These are phyloP conservation scores for Drosophila elegans DNA, from an alignment of 1,140 invertebrate genomes.

Conservation along the genomic window DNA sequence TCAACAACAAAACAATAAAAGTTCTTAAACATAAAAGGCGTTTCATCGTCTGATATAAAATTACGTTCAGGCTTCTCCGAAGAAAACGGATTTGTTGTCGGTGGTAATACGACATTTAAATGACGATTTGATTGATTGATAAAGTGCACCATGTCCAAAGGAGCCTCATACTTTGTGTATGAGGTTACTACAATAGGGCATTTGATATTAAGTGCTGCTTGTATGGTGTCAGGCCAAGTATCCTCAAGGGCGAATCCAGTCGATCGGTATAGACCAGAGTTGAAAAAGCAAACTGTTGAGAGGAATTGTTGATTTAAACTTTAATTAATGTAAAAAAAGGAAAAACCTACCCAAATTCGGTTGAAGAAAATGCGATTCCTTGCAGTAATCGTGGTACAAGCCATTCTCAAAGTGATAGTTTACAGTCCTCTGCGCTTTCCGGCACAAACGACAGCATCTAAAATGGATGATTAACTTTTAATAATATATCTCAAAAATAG, in stretches of 20 bases:
- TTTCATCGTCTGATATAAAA: conserved; percentile 89
- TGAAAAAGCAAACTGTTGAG: conserved; percentile 88
- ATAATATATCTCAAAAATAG: not conserved
- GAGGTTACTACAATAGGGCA: conserved; percentile 88
- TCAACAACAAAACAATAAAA: conserved; percentile 87
- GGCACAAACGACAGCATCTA: conserved; percentile 71
- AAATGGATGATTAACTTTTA: not conserved
- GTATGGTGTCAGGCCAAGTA: conserved; percentile 88
- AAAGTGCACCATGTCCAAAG: conserved; percentile 87
- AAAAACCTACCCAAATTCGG: conserved; percentile 86
- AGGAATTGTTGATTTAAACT: not conserved
- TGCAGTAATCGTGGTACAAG: conserved; percentile 87
- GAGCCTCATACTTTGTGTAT: conserved; percentile 88
- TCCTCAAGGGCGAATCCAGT: conserved; percentile 88
- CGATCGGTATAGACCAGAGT: conserved; percentile 88
- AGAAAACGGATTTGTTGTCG: conserved; percentile 87
- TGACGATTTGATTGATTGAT: conserved; percentile 81
- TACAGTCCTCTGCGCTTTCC: conserved; percentile 57
- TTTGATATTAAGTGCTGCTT: conserved; percentile 85
- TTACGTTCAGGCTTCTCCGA: conserved; percentile 90
- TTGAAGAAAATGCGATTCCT: conserved; percentile 81
- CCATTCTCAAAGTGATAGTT: conserved; percentile 83
- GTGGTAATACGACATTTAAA: conserved; percentile 85
- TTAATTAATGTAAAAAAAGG: not conserved
- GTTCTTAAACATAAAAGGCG: conserved; percentile 90